Evolutionary conservation across 2,797 vertebrate species (phyloP), one percentile per base, ranked within the genome.

Genomic region (Iguana delicatissima): DNA sequence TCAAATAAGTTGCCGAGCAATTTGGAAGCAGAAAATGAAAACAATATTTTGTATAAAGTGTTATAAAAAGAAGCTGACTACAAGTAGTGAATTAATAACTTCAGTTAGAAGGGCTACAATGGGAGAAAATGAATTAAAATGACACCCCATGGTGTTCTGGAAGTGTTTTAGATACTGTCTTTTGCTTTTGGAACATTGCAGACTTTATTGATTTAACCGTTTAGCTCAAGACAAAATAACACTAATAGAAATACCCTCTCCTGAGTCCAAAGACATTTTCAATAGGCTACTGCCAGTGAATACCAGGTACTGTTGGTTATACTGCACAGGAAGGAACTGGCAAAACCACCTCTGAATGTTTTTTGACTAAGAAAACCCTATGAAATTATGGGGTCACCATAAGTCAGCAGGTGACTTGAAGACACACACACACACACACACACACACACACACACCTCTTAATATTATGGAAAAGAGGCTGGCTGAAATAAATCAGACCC

Each of bases 101-200:
- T 84, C 69, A 42, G 62, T 74, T 76, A 76, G 91, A 93, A 90
- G 16, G 92, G 64, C 1, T 38, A 0, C 57, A 92, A 90, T 24
- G 69, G 72, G 83, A 87, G 84, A 57, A 94, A 95, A 91, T 59
- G 64, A 94, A 89, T 90, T 89, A 29, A 84, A 92, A 92, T 92
- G 67, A 29, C 90, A 90, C 9, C 35, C n/a, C 69, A 76, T 10
- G 38, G 7, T 89, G 87, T 5, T 89, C 85, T 0, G 82, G 69
- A 35, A 77, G 64, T 22, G 89, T 50, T 91, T 85, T 0, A 94
- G 84, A 85, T 79, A n/a, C 87, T 29, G 29, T 18, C 57, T 46
- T 24, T 86, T 12, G 86, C 0, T 29, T 59, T 80, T 62, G 80
- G 80, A 82, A 84, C 38, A 32, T 93, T 42, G 35, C 81, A 93